These are phyloP conservation scores for Alligator mississippiensis DNA, from an alignment of 2,113 vertebrate genomes.

Conservation along the genomic window DNA sequence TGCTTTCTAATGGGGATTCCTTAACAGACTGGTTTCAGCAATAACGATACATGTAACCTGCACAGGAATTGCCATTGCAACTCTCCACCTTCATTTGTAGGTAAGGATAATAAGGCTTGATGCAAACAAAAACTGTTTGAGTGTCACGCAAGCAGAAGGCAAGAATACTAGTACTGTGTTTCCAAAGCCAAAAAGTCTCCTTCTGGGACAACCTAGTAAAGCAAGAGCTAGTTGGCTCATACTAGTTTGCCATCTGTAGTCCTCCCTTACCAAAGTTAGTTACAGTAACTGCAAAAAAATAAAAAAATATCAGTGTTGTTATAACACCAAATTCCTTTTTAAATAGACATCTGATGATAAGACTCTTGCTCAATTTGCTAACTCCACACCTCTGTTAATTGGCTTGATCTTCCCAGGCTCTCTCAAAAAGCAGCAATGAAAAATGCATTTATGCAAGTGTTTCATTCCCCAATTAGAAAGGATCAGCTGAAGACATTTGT, in stretches of 20 bases:
- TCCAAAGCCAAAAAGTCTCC: not conserved
- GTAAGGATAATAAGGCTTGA: not conserved
- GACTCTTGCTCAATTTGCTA: not conserved
- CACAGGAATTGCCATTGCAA: not conserved
- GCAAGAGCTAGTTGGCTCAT: not conserved
- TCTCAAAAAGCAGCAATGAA: not conserved
- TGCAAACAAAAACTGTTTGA: not conserved
- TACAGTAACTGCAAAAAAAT: too few relatives aligned
- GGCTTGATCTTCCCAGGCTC: not conserved
- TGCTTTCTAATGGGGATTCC: not conserved
- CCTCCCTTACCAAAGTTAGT: not conserved
- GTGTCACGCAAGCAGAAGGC: too few relatives aligned
- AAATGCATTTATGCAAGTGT: not conserved
- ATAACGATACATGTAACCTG: not conserved
- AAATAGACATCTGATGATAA: not conserved
- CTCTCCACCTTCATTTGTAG: not conserved
- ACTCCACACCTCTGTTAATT: not conserved
- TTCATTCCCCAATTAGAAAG: not conserved
- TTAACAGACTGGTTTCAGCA: not conserved
- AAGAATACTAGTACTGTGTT: not conserved
- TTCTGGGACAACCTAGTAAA: not conserved
- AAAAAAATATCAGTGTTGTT: not conserved
- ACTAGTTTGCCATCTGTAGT: accelerated
- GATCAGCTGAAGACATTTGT: not conserved
- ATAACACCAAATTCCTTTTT: not conserved